Percentiles rank a stretch among this genome's conserved stretches.
Evolutionary conservation across 2,888 invertebrate species (phyloP).

Genomic region (Chloromyia formosa): DNA sequence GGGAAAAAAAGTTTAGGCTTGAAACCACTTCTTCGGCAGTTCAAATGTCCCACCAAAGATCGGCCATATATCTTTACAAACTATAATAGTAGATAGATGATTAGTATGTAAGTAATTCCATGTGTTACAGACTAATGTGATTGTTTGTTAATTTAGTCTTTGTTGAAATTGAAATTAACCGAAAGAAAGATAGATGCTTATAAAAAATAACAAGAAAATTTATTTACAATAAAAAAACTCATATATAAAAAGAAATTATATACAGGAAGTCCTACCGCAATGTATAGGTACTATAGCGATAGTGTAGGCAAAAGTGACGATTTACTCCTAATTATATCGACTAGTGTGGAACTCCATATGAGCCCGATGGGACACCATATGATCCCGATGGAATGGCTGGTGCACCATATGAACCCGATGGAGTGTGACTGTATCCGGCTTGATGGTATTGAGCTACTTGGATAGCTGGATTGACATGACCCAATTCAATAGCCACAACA

Average conservation of each 20-base stretch:
- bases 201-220: constrained; percentile 40
- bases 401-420: constrained; percentile 48
- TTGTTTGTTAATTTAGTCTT: background rate
- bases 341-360: constrained; percentile 45
- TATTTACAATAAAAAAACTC: constrained; percentile 35
- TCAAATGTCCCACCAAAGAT: constrained; percentile 65
- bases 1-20: constrained; percentile 62
- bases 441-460: constrained; percentile 84
- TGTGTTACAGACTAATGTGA: background rate
- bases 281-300: constrained; percentile 9
- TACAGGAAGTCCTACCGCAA: constrained; percentile 29
- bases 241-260: constrained; percentile 31
- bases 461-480: constrained; percentile 80
- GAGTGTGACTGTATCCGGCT: constrained; percentile 65
- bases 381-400: constrained; percentile 46
- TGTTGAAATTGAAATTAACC: background rate
- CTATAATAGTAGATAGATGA: constrained; percentile 48
- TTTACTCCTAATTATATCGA: constrained; percentile 22
- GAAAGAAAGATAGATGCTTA: constrained; percentile 25
- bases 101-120: background rate
- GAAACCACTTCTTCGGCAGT: constrained; percentile 57
- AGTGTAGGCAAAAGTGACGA: constrained; percentile 35
- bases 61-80: constrained; percentile 65
- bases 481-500: constrained; percentile 80
- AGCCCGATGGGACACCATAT: constrained; percentile 48